Evolutionary conservation across 2,888 invertebrate genomes (phyloP).

Genomic region (Clitarchus hookeri): DNA sequence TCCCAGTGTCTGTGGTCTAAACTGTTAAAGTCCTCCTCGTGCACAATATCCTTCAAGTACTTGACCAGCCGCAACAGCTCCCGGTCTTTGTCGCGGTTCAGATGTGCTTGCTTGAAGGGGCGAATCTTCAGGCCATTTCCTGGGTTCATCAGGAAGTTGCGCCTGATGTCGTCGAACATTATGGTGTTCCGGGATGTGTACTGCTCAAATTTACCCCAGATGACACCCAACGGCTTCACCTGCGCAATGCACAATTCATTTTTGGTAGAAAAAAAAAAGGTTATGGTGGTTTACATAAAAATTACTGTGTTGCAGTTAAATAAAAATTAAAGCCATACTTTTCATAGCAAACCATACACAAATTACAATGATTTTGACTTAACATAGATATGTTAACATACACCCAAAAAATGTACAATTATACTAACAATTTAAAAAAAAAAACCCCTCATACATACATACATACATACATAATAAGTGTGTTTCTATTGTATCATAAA

Average conservation of each 20-base stretch:
- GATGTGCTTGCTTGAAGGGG: constrained; percentile 89
- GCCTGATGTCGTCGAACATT: constrained; percentile 95
- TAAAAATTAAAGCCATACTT: no score
- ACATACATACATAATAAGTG: no score
- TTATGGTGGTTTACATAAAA: no score
- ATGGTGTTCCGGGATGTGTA: constrained; percentile 91
- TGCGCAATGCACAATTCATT: constrained; percentile 50
- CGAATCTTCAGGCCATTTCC: constrained; percentile 88
- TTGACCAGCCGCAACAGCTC: constrained; percentile 81
- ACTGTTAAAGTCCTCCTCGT: constrained; percentile 77
- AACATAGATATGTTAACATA: no score
- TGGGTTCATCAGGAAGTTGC: constrained; percentile 98
- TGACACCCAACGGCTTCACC: constrained; percentile 94
- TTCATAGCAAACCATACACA: no score
- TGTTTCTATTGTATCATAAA: no score
- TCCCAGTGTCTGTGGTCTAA: constrained; percentile 95
- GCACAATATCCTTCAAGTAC: constrained; percentile 82
- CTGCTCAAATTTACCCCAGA: constrained; percentile 94
- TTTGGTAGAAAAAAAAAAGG: no score
- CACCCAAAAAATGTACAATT: no score
- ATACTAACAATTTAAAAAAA: no score
- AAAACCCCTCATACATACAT: no score
- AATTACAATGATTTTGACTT: no score
- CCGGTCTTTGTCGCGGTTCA: constrained; percentile 80
- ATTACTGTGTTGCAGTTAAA: no score